These are phyloP conservation scores for Gonocerus acuteangulatus DNA, from an alignment of 2,888 invertebrate species.

Conservation along the genomic window DNA sequence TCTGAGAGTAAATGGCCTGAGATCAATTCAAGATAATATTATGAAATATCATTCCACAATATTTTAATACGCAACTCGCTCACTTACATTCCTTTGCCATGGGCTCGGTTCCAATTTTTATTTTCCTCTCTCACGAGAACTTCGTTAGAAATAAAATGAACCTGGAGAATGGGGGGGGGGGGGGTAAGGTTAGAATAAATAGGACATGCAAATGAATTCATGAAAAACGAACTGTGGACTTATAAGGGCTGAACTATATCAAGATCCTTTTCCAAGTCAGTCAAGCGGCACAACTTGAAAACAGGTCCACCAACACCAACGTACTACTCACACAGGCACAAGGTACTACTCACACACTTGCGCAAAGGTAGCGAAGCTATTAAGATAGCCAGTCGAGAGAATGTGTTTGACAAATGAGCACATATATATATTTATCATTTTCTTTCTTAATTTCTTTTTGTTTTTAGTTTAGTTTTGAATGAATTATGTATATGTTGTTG, in stretches of 20 bases:
- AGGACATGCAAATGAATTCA: not conserved
- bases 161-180: too few species aligned
- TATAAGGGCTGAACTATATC: not conserved
- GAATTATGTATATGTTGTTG: constrained; percentile 22
- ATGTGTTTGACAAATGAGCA: constrained; percentile 3
- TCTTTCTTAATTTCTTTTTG: not conserved
- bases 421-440: not conserved
- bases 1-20: too few species aligned
- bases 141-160: not conserved
- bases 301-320: too few species aligned
- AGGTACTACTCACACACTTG: too few species aligned
- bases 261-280: too few species aligned
- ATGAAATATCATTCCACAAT: too few species aligned
- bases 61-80: too few species aligned
- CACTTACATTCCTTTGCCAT: too few species aligned
- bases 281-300: too few species aligned
- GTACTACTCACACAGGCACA: too few species aligned
- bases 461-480: constrained; percentile 7
- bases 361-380: not conserved
- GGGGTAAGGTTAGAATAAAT: too few species aligned
- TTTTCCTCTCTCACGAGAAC: constrained; percentile 7
- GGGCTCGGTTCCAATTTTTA: not conserved
- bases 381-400: not conserved
- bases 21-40: too few species aligned
- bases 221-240: not conserved